These are phyloP conservation scores for Poicephalus gulielmi DNA, from an alignment of 2,113 vertebrate species.

Conservation along the genomic window DNA sequence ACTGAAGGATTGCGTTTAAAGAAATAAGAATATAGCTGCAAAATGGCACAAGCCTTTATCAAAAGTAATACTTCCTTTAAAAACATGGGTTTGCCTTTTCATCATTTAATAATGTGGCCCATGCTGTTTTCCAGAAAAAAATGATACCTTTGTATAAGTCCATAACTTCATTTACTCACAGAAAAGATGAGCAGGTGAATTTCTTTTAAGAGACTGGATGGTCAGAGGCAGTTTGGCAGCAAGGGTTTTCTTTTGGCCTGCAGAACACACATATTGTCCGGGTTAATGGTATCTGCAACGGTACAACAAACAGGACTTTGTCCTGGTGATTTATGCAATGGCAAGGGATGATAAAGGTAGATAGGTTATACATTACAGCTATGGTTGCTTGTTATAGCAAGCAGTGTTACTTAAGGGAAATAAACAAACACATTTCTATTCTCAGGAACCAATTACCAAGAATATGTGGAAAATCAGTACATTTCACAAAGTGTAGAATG, in stretches of 20 bases:
- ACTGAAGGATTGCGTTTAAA: background rate
- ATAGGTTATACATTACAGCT: background rate
- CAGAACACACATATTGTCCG: fast-evolving
- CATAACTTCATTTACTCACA: background rate
- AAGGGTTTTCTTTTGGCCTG: background rate
- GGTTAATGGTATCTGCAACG: background rate
- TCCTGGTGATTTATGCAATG: background rate
- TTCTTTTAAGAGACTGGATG: background rate
- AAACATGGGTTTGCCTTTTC: background rate
- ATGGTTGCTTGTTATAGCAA: conserved; percentile 2
- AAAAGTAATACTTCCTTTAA: background rate
- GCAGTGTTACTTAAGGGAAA: conserved; percentile 4
- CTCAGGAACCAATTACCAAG: background rate
- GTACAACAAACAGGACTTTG: conserved; percentile 2
- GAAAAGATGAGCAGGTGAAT: background rate
- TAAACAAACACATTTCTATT: background rate
- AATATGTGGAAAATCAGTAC: background rate
- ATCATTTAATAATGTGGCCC: background rate
- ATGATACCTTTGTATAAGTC: background rate
- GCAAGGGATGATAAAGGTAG: background rate
- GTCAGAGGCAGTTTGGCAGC: background rate
- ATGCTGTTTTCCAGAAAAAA: background rate
- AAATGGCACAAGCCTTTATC: background rate
- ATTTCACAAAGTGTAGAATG: background rate
- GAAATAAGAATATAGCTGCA: background rate